phyloP scores from a whole-genome alignment of 2,888 invertebrate species.

The Amblyjoppa fuscipennis region DNA sequence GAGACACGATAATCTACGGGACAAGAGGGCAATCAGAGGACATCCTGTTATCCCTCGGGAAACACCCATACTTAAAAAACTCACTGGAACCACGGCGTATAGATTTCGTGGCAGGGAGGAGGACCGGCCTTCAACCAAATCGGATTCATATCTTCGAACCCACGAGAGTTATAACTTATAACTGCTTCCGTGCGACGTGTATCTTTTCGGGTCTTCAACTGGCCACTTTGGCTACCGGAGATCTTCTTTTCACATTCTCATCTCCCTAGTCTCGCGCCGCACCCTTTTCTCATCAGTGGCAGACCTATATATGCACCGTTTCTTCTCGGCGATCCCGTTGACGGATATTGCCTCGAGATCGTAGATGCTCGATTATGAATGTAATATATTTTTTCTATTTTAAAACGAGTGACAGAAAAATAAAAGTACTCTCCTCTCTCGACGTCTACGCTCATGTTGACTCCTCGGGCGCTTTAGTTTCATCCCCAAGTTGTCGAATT shows the following conservation, averaged over 20 bases:
- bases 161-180: slow-evolving; percentile 51
- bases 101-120: slow-evolving; percentile 48
- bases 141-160: slow-evolving; percentile 75
- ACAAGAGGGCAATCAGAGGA: slow-evolving; percentile 81
- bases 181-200: slow-evolving; percentile 58
- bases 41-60: slow-evolving; percentile 81
- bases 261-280: slow-evolving; percentile 72
- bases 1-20: slow-evolving; percentile 76
- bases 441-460: too few relatives aligned
- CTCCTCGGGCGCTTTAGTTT: too few relatives aligned
- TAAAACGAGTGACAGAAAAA: not conserved
- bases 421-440: too few relatives aligned
- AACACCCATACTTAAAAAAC: slow-evolving; percentile 78
- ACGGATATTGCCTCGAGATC: slow-evolving; percentile 55
- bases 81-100: slow-evolving; percentile 39
- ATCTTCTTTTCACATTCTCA: slow-evolving; percentile 44
- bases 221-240: slow-evolving; percentile 80
- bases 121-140: slow-evolving; percentile 72
- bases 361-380: slow-evolving; percentile 41
- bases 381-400: slow-evolving; percentile 21
- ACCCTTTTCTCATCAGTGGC: slow-evolving; percentile 75
- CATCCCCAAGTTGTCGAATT: too few relatives aligned
- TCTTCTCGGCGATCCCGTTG: slow-evolving; percentile 49
- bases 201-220: slow-evolving; percentile 59
- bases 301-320: slow-evolving; percentile 42